phyloP scores from a whole-genome alignment of 2,888 invertebrate species.

The Lepidochrysops patricia region DNA sequence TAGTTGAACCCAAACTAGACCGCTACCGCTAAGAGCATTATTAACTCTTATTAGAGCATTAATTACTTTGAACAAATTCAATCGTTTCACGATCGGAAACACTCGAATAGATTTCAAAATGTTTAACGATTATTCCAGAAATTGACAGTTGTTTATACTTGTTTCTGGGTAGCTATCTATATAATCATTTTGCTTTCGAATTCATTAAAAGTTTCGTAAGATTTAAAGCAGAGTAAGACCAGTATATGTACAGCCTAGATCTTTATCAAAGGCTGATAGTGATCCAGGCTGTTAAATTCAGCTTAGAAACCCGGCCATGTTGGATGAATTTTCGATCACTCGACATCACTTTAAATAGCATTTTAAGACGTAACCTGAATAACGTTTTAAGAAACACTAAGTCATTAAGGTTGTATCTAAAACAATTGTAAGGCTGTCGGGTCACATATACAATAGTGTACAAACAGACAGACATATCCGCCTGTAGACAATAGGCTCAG shows the following conservation, averaged over 20 bases:
- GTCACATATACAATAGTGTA: background rate
- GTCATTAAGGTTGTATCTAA: background rate
- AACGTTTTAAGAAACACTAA: background rate
- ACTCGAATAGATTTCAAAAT: background rate
- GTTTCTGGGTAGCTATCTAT: too few species aligned
- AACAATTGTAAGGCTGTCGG: conserved; percentile 4
- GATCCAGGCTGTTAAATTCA: too few species aligned
- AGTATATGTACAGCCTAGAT: background rate
- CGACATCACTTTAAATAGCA: background rate
- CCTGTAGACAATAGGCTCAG: background rate
- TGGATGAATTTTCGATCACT: too few species aligned
- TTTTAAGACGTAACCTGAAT: background rate
- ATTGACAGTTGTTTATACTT: too few species aligned
- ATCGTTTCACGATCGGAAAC: background rate
- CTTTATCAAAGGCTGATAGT: too few species aligned
- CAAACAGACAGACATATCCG: conserved; percentile 10
- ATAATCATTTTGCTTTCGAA: background rate
- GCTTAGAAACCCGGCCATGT: too few species aligned
- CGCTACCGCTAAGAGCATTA: background rate
- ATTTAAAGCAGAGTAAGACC: too few species aligned
- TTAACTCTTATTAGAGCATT: too few species aligned
- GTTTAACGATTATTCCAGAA: background rate
- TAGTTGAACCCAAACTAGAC: background rate
- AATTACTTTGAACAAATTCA: background rate
- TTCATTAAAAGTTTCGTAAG: too few species aligned